phyloP scores from a whole-genome alignment of 2,888 invertebrate genomes.

The Tipula confusa region DNA sequence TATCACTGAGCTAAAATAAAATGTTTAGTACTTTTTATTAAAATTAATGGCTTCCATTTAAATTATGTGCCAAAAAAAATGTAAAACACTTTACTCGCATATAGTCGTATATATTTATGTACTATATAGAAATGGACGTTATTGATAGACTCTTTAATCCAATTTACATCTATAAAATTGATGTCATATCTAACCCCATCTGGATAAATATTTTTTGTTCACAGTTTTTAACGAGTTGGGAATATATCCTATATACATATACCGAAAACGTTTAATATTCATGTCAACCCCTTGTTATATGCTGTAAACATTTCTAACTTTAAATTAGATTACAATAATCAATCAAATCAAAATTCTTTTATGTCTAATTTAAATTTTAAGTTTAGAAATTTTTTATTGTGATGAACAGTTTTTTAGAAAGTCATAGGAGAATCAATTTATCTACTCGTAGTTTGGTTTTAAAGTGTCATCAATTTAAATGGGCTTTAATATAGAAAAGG shows the following conservation, averaged over 20 bases:
- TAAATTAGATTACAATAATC: not conserved
- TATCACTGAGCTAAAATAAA: slow-evolving; percentile 25
- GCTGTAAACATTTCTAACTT: not conserved
- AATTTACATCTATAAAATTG: slow-evolving; percentile 8
- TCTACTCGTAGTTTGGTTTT: not conserved
- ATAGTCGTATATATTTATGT: too few relatives aligned
- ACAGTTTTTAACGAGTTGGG: not conserved
- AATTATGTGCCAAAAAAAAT: not conserved
- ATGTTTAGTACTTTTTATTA: not conserved
- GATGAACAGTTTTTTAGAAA: not conserved
- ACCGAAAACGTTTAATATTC: not conserved
- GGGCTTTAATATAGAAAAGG: not conserved
- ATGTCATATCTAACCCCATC: slow-evolving; percentile 12
- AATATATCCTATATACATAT: not conserved
- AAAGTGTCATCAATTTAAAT: not conserved
- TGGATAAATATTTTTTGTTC: not conserved
- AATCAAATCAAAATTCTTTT: slow-evolving; percentile 12
- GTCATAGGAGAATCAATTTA: not conserved
- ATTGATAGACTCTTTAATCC: slow-evolving; percentile 3
- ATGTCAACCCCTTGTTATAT: slow-evolving; percentile 3
- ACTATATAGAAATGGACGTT: not conserved
- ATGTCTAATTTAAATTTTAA: slow-evolving; percentile 4
- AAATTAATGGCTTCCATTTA: slow-evolving; percentile 5
- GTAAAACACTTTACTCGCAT: not conserved
- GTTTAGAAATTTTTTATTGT: slow-evolving; percentile 12